Conservation (phyloP, 2,113 vertebrate genomes). For the Vidua chalybeata region DNA sequence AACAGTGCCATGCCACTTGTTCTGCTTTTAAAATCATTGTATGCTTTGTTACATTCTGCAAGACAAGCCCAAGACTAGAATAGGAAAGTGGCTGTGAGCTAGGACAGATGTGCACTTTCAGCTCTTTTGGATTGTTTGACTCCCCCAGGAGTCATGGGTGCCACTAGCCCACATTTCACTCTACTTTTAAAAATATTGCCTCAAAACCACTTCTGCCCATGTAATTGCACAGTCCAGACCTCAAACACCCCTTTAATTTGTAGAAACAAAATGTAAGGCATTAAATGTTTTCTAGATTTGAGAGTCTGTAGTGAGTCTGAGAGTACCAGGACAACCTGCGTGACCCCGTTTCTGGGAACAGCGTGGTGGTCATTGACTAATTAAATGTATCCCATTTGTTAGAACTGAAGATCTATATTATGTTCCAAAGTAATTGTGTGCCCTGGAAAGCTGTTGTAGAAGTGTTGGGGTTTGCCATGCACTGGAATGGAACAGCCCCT, state of each 20-base stretch:
- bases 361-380: neutral
- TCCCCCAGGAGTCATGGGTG: neutral
- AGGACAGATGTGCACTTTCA: neutral
- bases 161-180: neutral
- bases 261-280: neutral
- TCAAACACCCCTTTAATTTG: neutral
- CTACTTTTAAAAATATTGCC: neutral
- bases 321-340: neutral
- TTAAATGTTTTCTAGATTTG: neutral
- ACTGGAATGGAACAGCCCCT: accelerated
- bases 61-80: neutral
- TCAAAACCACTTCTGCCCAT: neutral
- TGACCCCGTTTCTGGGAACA: neutral
- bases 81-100: neutral
- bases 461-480: accelerated
- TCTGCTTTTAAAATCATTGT: neutral
- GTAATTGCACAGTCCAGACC: neutral
- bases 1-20: neutral
- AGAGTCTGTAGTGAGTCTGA: neutral
- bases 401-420: neutral
- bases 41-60: neutral
- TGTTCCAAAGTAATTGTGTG: neutral
- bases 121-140: neutral
- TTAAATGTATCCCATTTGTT: neutral
- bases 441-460: neutral